Percentiles rank a stretch among this genome's conserved stretches.
These are phyloP conservation scores for Leptinotarsa undecemlineata DNA, from an alignment of 1,140 invertebrate species.

Conservation along the genomic window DNA sequence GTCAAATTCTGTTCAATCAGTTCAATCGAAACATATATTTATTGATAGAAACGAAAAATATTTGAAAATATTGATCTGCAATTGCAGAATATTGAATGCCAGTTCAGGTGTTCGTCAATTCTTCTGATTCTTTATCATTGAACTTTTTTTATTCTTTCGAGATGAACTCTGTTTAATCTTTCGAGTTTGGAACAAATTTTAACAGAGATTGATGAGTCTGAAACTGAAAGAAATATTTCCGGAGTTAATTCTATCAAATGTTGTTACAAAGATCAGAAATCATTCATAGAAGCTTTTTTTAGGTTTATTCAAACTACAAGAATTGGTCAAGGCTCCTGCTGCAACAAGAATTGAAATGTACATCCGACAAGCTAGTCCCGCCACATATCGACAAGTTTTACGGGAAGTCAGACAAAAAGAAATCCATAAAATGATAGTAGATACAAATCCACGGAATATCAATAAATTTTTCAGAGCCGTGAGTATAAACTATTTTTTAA, in stretches of 20 bases:
- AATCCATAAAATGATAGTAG: conserved; percentile 83
- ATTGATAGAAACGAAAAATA: too few species aligned
- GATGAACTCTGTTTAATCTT: too few species aligned
- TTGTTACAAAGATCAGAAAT: neutral
- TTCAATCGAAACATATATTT: too few species aligned
- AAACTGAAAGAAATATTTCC: too few species aligned
- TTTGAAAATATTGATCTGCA: too few species aligned
- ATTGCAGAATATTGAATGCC: too few species aligned
- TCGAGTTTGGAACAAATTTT: neutral
- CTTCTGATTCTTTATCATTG: neutral
- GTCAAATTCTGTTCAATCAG: too few species aligned
- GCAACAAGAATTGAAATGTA: conserved; percentile 77
- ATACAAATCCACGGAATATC: conserved; percentile 78
- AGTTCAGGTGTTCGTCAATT: neutral
- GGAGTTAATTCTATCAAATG: too few species aligned
- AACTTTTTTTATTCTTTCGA: neutral
- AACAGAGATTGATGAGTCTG: too few species aligned
- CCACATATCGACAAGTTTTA: conserved; percentile 77
- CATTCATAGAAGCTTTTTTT: conserved; percentile 36
- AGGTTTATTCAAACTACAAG: conserved; percentile 87
- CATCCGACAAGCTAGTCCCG: conserved; percentile 74
- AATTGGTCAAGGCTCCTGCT: conserved; percentile 72
- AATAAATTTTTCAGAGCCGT: conserved; percentile 81
- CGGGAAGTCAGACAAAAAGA: conserved; percentile 79
- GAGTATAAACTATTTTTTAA: conserved; percentile 54